Conservation (phyloP, 2,797 vertebrate species). For the Oreochromis grahami region DNA sequence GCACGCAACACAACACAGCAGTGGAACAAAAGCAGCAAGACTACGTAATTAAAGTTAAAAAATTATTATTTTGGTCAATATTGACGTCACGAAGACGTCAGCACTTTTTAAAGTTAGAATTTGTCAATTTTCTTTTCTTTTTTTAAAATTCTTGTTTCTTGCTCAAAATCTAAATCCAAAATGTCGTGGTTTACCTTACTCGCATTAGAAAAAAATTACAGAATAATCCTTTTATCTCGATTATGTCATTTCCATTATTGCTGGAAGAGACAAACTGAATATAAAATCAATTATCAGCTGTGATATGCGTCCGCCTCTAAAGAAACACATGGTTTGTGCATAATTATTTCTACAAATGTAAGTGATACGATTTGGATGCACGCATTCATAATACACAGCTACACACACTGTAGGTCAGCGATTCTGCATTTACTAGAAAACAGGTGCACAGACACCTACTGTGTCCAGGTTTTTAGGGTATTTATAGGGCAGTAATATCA, state of each 20-base stretch:
- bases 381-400: neutral
- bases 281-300: neutral
- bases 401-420: neutral
- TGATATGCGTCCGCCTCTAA: neutral
- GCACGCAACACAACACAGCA: neutral
- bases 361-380: neutral
- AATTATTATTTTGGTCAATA: neutral
- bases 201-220: neutral
- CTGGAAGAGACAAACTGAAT: neutral
- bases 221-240: neutral
- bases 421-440: neutral
- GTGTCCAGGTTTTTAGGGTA: neutral
- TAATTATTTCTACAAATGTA: neutral
- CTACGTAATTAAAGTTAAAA: accelerated
- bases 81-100: neutral
- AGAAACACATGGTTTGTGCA: neutral
- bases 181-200: neutral
- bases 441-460: neutral
- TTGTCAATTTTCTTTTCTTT: neutral
- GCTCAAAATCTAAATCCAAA: accelerated
- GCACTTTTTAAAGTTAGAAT: neutral
- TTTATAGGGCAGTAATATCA: neutral
- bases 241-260: neutral
- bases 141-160: neutral
- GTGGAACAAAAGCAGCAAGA: too few relatives aligned